Conservation (phyloP, 2,888 invertebrate species). For the Ophion obscuratus region DNA sequence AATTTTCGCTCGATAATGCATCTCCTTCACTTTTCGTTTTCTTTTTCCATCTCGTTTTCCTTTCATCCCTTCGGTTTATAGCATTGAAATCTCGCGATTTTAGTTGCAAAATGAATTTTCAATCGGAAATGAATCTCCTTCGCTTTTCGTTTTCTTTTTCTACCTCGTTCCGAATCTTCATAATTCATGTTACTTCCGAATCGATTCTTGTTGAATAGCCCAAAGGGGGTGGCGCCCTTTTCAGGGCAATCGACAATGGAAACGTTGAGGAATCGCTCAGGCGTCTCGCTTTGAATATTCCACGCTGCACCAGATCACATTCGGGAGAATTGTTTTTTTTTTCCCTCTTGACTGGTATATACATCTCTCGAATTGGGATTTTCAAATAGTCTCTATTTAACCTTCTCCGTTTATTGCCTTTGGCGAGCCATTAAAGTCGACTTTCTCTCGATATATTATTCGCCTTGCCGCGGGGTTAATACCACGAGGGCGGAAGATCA, state of each 20-base stretch:
- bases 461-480: background rate
- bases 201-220: conserved; percentile 42
- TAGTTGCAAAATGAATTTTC: conserved; percentile 47
- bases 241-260: conserved; percentile 47
- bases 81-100: conserved; percentile 11
- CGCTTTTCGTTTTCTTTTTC: background rate
- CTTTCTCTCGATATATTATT: conserved; percentile 24
- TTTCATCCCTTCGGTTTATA: background rate
- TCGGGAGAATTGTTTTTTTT: conserved; percentile 17
- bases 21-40: background rate
- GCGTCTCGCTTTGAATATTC: conserved; percentile 36
- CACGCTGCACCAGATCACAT: conserved; percentile 12
- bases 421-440: conserved; percentile 10
- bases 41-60: conserved; percentile 1
- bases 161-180: conserved; percentile 8
- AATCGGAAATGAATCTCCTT: conserved; percentile 14
- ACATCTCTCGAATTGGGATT: conserved; percentile 12
- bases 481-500: background rate
- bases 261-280: conserved; percentile 33
- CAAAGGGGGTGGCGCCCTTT: background rate
- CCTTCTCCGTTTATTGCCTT: conserved; percentile 12
- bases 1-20: conserved; percentile 46
- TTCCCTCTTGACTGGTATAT: background rate
- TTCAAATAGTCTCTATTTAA: conserved; percentile 26
- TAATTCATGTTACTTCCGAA: conserved; percentile 30